Base-by-base conservation (phyloP, 1,140 invertebrate genomes). In the Drosophila lacertosa region DNA sequence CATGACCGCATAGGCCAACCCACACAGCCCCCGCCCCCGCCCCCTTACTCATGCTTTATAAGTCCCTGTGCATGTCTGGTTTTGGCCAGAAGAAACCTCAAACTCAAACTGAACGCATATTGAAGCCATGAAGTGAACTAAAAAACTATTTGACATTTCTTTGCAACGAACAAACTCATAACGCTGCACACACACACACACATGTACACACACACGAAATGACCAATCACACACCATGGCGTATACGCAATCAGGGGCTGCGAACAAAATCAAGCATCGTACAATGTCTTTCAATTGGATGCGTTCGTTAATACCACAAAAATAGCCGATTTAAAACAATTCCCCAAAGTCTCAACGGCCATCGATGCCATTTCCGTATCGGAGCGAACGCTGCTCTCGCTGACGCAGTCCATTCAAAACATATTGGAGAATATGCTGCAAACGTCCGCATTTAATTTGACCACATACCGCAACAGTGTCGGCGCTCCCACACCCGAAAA, bases 281-380 rank as follows among this genome's bases (percentile, higher is more conserved):
- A 96, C 92, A 91, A 93, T 42, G 94, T 95, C n/a, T 95, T 96
- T 86, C 93, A 94, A 84, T 91, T 96, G 62, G 93, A 94, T 69
- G 93, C 92, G 78, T 92, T 94, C 62, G 90, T 94, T 51, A 94
- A 95, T 86, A 91, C 95, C 33, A 94, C 95, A 50, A 91, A 93
- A 77, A 89, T 93, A 37, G 92, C 93, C 32, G 92, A 94, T 75
- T 75, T 90, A 50, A 89, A 90, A 73, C 86, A 91, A 73, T 91
- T 90, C 66, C 89, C 86, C n/a, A 88, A 89, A 74, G 84, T 91
- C 18, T 89, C 83, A 35, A 77, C 76, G n/a, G 86, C 90, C 67
- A 90, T 91, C 55, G 82, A 91, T 74, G 66, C 83, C 10, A 91
- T 91, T 32, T 72, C 74, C 40, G 90, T 91, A 53, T 89, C 90